Evolutionary conservation across 2,113 vertebrate genomes (phyloP).

Genomic region (Felis chaus): DNA sequence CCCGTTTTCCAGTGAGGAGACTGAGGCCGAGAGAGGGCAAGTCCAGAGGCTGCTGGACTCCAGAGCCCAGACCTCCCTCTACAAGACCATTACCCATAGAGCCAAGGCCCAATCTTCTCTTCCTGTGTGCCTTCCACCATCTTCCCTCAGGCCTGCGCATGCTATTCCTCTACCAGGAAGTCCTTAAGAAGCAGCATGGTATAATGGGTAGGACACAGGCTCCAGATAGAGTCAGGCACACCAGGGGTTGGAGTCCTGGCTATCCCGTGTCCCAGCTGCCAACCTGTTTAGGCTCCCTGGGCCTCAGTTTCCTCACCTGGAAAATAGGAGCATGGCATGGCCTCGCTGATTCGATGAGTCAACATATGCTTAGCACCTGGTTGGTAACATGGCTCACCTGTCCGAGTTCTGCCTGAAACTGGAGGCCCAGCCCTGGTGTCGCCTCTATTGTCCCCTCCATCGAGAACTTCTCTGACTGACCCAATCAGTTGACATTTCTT

Average conservation of each 20-base stretch:
- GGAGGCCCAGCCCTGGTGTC: neutral
- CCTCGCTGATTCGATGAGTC: neutral
- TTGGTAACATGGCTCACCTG: neutral
- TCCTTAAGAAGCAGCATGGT: neutral
- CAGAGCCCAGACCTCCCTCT: neutral
- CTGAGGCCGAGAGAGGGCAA: neutral
- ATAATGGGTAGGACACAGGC: rapidly evolving
- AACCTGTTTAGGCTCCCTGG: neutral
- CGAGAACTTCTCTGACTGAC: neutral
- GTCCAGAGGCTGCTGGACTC: neutral
- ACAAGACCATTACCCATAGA: too few relatives aligned
- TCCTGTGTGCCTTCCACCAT: rapidly evolving
- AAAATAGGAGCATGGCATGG: neutral
- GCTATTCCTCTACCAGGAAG: neutral
- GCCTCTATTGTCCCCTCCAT: too few relatives aligned
- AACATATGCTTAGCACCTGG: neutral
- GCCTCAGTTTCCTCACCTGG: neutral
- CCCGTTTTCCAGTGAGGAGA: neutral
- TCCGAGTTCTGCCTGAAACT: neutral
- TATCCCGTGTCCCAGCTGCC: neutral
- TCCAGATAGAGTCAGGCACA: neutral
- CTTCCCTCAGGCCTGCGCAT: rapidly evolving
- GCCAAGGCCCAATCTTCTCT: neutral
- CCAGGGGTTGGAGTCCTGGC: neutral
- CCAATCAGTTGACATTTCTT: neutral